These are phyloP conservation scores for Euplagia quadripunctaria DNA, from an alignment of 2,888 invertebrate genomes.

Conservation along the genomic window DNA sequence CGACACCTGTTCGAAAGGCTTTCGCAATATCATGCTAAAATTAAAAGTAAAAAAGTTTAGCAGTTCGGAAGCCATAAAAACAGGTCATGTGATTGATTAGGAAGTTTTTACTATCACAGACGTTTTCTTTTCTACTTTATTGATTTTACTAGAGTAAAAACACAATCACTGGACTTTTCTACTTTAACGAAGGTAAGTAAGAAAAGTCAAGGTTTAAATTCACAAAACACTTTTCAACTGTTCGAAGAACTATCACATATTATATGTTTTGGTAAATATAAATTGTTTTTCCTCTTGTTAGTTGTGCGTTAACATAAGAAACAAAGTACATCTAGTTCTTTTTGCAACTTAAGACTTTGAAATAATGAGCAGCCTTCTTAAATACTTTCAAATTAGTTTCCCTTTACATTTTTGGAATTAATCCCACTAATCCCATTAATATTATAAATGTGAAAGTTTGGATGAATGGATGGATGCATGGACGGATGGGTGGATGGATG, in stretches of 20 bases:
- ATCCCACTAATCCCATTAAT: no score
- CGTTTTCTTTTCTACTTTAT: background rate
- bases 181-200: background rate
- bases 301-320: background rate
- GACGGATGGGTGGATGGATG: no score
- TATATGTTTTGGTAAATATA: background rate
- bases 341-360: background rate
- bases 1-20: slow-evolving; percentile 27
- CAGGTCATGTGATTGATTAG: slow-evolving; percentile 15
- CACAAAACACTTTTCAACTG: no score
- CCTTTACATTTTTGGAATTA: slow-evolving; percentile 26
- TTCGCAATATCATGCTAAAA: slow-evolving; percentile 15
- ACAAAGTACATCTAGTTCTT: background rate
- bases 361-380: background rate
- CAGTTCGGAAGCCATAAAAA: slow-evolving; percentile 1
- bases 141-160: background rate
- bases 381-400: slow-evolving; percentile 21
- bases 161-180: background rate
- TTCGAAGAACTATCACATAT: no score
- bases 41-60: slow-evolving; percentile 13
- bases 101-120: slow-evolving; percentile 11
- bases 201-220: background rate
- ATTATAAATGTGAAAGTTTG: no score
- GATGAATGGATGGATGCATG: no score
- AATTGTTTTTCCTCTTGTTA: background rate